Percentiles rank a stretch among this genome's conserved stretches.
phyloP scores from a whole-genome alignment of 2,888 invertebrate species.

The Hypena proboscidalis region DNA sequence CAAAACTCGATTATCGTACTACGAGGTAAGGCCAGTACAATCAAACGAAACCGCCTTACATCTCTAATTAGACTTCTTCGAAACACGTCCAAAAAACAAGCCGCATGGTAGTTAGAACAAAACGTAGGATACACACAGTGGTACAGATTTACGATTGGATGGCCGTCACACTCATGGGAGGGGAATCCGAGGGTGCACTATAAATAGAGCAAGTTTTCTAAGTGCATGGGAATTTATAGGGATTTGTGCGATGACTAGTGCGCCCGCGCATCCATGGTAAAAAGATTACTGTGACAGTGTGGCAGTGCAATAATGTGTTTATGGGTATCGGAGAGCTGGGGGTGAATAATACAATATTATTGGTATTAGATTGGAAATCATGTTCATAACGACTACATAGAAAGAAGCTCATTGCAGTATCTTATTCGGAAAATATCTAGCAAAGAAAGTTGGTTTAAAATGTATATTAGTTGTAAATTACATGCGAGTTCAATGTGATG shows the following conservation, averaged over 20 bases:
- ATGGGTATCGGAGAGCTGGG: too few species aligned
- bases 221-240: conserved; percentile 44
- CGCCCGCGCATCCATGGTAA: conserved; percentile 13
- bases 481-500: too few species aligned
- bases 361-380: too few species aligned
- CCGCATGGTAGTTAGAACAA: conserved; percentile 33
- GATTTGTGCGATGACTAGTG: conserved; percentile 29
- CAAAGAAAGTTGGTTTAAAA: too few species aligned
- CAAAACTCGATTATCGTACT: too few species aligned
- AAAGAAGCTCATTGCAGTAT: too few species aligned
- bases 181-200: conserved; percentile 64
- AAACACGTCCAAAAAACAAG: conserved; percentile 30
- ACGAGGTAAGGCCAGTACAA: background rate
- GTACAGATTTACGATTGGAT: conserved; percentile 50
- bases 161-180: conserved; percentile 46
- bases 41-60: conserved; percentile 21
- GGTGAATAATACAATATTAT: too few species aligned
- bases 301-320: too few species aligned
- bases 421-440: too few species aligned
- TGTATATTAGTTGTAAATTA: too few species aligned
- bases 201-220: conserved; percentile 53
- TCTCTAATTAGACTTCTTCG: conserved; percentile 47
- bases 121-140: conserved; percentile 18
- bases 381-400: too few species aligned
- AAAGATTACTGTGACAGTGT: conserved; percentile 17